Base-by-base conservation (phyloP, 2,888 invertebrate species). In the Microctonus brassicae region DNA sequence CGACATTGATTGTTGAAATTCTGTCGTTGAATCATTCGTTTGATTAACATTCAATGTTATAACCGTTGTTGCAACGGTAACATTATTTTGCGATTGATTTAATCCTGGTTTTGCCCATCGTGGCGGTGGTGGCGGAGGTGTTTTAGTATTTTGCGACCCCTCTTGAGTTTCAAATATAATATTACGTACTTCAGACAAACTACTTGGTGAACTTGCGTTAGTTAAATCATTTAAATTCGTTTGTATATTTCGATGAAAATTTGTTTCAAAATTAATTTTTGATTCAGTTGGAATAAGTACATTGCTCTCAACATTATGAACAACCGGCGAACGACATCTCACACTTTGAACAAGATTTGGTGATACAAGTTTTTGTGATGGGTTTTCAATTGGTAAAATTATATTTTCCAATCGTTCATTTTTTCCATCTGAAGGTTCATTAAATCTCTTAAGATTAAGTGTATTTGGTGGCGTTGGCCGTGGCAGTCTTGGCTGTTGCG, bases 401-500 rank as follows among this genome's bases (percentile, higher is more conserved):
- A 70, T 52, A 52, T 73, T 79, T 55, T 82, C 82, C 65, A 78
- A 70, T 69, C 78, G 78, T 52, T 82, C 82, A 67, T 82, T 85
- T 58, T 80, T 82, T n/a, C 74, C 64, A 60, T 85, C 86, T 71
- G 85, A 72, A 0, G 87, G 87, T 73, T 87, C 87, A 77, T 87
- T 87, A 77, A 87, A 86, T 17, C 83, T 86, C 82, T 92, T 90
- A 80, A 95, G 90, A 88, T 94, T 95, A 75, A 95, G 88, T 42
- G 95, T 95, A 86, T 94, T 95, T 64, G 95, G 95, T 81, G 95
- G 94, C 79, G 94, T 94, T 1, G 95, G 95, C 82, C 94, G 89
- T 26, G 93, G 93, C 64, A 92, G 92, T 64, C 89, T 82, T 4
- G 86, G 85, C 68, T 86, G 91, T 88, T 80, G 92, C 88, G 84